Base-by-base conservation (phyloP, 1,140 invertebrate genomes). In the Temnothorax longispinosus region DNA sequence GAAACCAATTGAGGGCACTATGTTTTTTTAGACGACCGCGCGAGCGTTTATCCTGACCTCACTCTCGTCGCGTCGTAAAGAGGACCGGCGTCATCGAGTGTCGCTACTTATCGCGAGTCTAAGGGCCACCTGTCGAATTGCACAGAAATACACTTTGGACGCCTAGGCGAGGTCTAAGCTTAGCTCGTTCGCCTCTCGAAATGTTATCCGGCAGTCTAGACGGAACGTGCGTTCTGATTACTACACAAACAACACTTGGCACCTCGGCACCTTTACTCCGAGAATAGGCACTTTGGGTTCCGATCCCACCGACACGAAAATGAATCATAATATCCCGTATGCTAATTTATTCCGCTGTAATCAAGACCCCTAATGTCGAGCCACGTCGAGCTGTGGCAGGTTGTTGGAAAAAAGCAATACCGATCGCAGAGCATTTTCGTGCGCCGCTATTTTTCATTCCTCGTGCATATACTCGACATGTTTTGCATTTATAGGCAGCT, bases 101-200 rank as follows among this genome's bases (percentile, higher is more conserved):
- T 54, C 35, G 50, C 35, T 60, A 74, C 54, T 84, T 84, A 74
- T 84, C 32, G 5, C 54, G 32, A 38, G 54, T 75, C 56, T 74
- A 75, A 62, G 56, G 54, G n/a, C 80, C 80, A 84, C 80, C 80
- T 84, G 80, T 75, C 80, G 69, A 74, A 84, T 84, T 50, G 44
- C 44, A 60, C 80, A 74, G 69, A 84, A 84, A 84, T 84, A 84
- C 27, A 84, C 32, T 4, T 62, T 71, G 78, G 78, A 81, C 32
- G 69, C 62, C 77, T 80, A 84, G 80, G 69, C 41, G 13, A 75
- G 69, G 3, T 84, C 80, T 84, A 84, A 84, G 80, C 80, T 84
- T 84, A 84, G 80, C 80, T 44, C 3, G 69, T 50, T 58, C 54
- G 54, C 27, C 41, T 75, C 80, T 60, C 80, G 10, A 84, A 75